Base-by-base conservation (phyloP, 2,888 invertebrate species). In the Tinea trinotella region DNA sequence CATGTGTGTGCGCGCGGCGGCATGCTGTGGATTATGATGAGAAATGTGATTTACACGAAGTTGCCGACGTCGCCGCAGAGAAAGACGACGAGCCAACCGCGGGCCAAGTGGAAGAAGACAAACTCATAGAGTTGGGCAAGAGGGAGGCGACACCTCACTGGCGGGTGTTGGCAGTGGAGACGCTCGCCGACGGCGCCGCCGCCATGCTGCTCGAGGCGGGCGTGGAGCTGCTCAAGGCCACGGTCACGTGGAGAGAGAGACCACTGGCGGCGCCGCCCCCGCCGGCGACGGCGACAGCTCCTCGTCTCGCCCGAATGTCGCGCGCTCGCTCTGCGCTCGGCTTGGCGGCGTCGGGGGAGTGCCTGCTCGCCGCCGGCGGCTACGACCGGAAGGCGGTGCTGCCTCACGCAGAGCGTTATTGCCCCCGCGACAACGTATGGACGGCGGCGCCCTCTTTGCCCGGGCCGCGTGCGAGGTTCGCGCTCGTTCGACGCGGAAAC, bases 311-410 rank as follows among this genome's bases (percentile, higher is more conserved):
- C 2, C 12, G 50, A 22, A 18, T 20, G 17, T 12, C 50, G 2
- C 24, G 7, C 6, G 50, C 50, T 12, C 9, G 50, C 3, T 15
- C 49, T 7, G 44, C 15, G 53, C 90, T 91, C 55, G 95, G 95
- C 55, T 89, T 92, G 57, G 92, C 91, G 36, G 90, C 90, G 67
- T 78, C 93, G 56, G 88, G 89, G 60, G 90, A 90, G 48, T 89
- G 90, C 52, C 87, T 96, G 49, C 78, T 95, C 60, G 94, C 93
- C 56, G 93, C 93, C 79, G 95, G 94, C 89, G 83, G 84, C 6
- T 95, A 96, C 79, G 94, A 95, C 79, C 88, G 95, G 60, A 92
- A 92, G 40, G 93, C 95, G 70, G 95, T 95, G 69, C 83, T 96
- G 62, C 89, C 89, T 60, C 88, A 90, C 15, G 92, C 91, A 0